These are phyloP conservation scores for Sphinx pinastri DNA, from an alignment of 2,888 invertebrate genomes.

Conservation along the genomic window DNA sequence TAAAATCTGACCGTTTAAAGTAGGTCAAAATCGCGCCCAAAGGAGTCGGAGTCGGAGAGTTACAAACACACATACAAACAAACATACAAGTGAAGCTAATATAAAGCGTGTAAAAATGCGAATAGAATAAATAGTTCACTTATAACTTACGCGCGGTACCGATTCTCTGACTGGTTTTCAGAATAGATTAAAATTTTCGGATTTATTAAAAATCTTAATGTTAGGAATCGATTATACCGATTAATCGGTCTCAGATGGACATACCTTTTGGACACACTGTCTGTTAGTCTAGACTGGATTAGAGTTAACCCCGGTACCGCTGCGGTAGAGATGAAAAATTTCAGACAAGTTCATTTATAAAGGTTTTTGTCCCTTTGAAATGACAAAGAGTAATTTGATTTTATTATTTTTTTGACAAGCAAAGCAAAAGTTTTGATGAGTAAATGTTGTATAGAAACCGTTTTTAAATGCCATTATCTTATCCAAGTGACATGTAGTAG, in stretches of 20 bases:
- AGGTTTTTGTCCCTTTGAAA: background rate
- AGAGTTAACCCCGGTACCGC: background rate
- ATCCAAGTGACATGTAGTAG: too few relatives aligned
- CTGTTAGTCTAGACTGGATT: background rate
- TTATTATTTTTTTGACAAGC: background rate
- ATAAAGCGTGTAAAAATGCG: too few relatives aligned
- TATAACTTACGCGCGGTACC: too few relatives aligned
- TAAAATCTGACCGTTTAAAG: too few relatives aligned
- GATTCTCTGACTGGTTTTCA: too few relatives aligned
- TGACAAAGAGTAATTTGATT: constrained; percentile 1
- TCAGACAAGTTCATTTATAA: background rate
- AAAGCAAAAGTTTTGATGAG: background rate
- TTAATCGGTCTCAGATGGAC: background rate
- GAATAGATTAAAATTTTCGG: background rate
- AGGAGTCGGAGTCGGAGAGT: too few relatives aligned
- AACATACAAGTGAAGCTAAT: too few relatives aligned
- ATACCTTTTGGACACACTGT: background rate
- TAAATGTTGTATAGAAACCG: background rate
- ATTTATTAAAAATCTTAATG: background rate
- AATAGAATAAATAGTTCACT: too few relatives aligned
- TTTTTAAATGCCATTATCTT: too few relatives aligned
- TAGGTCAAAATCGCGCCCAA: too few relatives aligned
- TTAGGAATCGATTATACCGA: background rate
- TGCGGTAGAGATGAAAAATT: constrained; percentile 1
- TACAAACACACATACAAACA: too few relatives aligned